phyloP scores from a whole-genome alignment of 2,113 vertebrate genomes.

The Salvelinus fontinalis region DNA sequence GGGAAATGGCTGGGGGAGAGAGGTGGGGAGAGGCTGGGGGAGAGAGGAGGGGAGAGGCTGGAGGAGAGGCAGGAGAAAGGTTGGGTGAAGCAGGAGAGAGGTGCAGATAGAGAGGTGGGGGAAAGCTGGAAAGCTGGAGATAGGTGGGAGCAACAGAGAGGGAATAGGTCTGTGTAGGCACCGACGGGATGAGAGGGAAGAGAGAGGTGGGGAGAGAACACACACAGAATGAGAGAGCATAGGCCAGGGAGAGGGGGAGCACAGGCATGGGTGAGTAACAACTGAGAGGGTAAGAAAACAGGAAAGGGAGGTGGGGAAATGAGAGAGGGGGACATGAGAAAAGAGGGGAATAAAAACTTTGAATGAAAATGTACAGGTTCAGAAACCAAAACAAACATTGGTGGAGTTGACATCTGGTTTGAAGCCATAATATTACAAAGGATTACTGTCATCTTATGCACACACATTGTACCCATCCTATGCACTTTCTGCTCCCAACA shows the following conservation, averaged over 20 bases:
- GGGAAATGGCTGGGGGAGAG: neutral
- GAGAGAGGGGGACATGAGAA: neutral
- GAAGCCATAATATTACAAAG: no score
- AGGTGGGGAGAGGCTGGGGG: neutral
- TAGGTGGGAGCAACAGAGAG: neutral
- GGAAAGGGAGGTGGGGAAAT: neutral
- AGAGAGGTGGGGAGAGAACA: neutral
- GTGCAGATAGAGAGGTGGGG: no score
- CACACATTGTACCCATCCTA: neutral
- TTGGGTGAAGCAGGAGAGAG: neutral
- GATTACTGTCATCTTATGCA: neutral
- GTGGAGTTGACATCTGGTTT: no score
- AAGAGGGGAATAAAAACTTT: neutral
- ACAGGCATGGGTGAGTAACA: constrained; percentile 52
- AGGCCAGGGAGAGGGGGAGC: neutral
- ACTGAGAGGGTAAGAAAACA: neutral
- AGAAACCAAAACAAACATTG: no score
- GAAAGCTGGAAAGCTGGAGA: neutral
- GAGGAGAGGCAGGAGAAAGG: neutral
- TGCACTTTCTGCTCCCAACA: neutral
- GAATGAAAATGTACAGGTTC: neutral
- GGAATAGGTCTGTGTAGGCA: neutral
- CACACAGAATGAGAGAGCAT: neutral
- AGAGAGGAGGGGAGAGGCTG: neutral
- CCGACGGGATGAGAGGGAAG: neutral